phyloP scores from a whole-genome alignment of 2,797 vertebrate species.

The Sebastes elongatus region DNA sequence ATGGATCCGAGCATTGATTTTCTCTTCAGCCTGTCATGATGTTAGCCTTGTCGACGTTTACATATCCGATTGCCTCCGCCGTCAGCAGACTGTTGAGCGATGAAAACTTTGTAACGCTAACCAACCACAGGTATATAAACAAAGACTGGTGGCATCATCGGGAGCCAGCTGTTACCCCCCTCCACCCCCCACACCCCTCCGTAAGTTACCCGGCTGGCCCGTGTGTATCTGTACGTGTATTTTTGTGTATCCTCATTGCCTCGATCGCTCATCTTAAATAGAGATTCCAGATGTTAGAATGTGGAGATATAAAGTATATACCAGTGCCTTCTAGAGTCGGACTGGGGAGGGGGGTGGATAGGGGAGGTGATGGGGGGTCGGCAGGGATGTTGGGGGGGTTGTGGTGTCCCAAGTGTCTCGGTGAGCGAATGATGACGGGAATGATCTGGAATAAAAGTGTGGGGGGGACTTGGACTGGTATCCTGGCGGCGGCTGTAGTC shows the following conservation, averaged over 20 bases:
- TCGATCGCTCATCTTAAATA: constrained; percentile 44
- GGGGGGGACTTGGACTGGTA: neutral
- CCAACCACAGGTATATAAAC: constrained; percentile 17
- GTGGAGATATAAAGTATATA: constrained; percentile 68
- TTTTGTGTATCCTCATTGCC: constrained; percentile 62
- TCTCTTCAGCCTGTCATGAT: constrained; percentile 46
- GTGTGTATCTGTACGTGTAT: constrained; percentile 52
- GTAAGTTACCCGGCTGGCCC: constrained; percentile 67
- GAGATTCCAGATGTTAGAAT: constrained; percentile 72
- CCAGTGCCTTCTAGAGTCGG: constrained; percentile 80
- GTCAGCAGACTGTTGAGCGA: constrained; percentile 66
- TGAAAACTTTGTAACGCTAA: constrained; percentile 33
- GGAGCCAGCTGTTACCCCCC: constrained; percentile 21
- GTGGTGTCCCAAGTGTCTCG: neutral
- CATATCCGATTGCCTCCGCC: constrained; percentile 68
- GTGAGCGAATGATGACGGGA: neutral
- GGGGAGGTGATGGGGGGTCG: constrained; percentile 7
- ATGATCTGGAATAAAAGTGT: neutral
- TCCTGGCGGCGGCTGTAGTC: neutral
- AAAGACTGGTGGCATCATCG: constrained; percentile 33
- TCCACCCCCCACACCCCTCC: neutral
- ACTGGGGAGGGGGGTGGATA: constrained; percentile 19
- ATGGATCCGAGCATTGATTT: constrained; percentile 24
- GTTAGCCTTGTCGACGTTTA: constrained; percentile 75
- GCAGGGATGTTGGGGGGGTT: neutral